Base-by-base conservation (phyloP, 53 echinoderm and acorn worm species). In the Glandiceps talaboti region DNA sequence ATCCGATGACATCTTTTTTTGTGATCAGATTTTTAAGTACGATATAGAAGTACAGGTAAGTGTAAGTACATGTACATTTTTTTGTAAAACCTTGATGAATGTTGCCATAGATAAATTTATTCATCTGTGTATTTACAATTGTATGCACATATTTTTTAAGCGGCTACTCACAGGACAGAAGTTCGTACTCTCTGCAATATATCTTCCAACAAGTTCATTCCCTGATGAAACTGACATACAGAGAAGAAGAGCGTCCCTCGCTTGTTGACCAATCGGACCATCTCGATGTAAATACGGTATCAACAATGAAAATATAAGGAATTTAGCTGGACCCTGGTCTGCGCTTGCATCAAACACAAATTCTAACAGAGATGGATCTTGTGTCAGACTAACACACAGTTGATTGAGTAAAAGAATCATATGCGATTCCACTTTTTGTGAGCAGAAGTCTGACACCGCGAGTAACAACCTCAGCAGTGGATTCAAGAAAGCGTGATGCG, bases 241-340 rank as follows among this genome's bases (percentile, higher is more conserved):
- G 0, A 99, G 91, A 1, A 99, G 85, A 73, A 99, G 89, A 28
- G 99, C 99, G 82, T 99, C 99, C 79, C 99, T 80, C 29, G 99
- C 99, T 76, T 94, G 93, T 77, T 94, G 94, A 78, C 99, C 99
- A 30, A 91, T 76, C 76, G 84, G 82, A 30, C 99, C 99, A 28
- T 99, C 99, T 27, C 94, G 87, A 79, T 99, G 99, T 27, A 99
- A 84, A 84, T 86, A 99, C 1, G 99, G 99, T 77, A 94, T 88
- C 32, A 94, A 86, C 26, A 99, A 86, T 29, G 99, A 99, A 86
- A 99, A 99, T 73, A 99, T 89, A 0, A 99, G 86, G 74, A 99
- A 99, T 89, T 99, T 99, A 77, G 99, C 99, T 12, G 99, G 99
- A 20, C 99, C 99, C 77, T 99, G 94, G 91, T 91, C 93, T 29